A percentile compares a stretch with the other conserved stretches of the same genome.
Conservation (phyloP, 2,113 vertebrate genomes). For the Boleophthalmus pectinirostris region DNA sequence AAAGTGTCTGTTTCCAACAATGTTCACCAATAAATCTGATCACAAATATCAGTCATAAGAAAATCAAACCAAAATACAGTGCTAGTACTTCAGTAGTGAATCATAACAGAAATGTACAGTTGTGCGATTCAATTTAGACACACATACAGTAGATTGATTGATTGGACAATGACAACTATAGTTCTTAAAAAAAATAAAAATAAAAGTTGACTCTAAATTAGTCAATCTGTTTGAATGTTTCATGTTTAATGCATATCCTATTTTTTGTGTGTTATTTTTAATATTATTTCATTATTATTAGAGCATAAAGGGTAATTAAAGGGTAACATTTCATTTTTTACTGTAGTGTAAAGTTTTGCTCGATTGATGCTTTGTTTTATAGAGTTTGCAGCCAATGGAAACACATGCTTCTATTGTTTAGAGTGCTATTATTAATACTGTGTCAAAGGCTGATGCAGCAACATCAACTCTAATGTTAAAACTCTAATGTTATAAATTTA, state of each 20-base stretch:
- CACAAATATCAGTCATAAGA: slow-evolving; percentile 21
- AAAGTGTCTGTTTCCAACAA: slow-evolving; percentile 56
- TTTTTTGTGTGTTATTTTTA: too few relatives aligned
- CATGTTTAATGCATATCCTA: too few relatives aligned
- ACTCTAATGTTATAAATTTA: background rate
- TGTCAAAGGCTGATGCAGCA: background rate
- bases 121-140: slow-evolving; percentile 10
- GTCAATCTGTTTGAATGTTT: too few relatives aligned
- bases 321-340: background rate
- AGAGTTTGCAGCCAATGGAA: background rate
- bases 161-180: slow-evolving; percentile 10
- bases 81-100: slow-evolving; percentile 49
- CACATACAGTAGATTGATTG: background rate
- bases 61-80: slow-evolving; percentile 35
- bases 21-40: slow-evolving; percentile 27
- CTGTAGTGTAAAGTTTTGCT: background rate
- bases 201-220: too few relatives aligned
- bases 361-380: background rate
- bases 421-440: background rate
- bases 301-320: too few relatives aligned
- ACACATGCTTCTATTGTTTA: background rate
- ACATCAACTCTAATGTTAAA: background rate
- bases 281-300: too few relatives aligned
- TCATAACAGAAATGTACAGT: slow-evolving; percentile 31
- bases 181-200: too few relatives aligned